phyloP scores from a whole-genome alignment of 2,797 vertebrate species.

The Hippopotamyrus pictus region DNA sequence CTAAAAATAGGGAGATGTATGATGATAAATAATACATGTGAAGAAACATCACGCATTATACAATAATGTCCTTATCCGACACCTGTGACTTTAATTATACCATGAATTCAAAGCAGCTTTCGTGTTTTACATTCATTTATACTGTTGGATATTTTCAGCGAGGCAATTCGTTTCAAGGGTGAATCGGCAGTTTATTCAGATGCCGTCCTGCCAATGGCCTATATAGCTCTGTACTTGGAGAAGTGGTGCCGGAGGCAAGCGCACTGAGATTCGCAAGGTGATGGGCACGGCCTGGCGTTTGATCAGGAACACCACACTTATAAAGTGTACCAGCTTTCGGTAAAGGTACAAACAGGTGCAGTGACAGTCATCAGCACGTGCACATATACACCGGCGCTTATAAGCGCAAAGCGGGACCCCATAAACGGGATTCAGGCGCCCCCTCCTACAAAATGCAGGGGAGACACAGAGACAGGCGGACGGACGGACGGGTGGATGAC shows the following conservation, averaged over 20 bases:
- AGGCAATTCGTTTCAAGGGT: background rate
- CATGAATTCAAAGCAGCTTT: background rate
- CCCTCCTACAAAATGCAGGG: background rate
- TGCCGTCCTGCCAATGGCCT: background rate
- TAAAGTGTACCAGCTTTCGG: background rate
- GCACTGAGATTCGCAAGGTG: background rate
- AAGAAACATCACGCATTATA: constrained; percentile 1
- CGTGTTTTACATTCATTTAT: background rate
- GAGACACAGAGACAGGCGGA: background rate
- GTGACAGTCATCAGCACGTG: background rate
- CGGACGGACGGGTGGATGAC: background rate
- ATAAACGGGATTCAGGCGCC: background rate
- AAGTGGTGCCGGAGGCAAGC: background rate
- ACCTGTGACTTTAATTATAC: background rate
- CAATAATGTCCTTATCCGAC: background rate
- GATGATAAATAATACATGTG: background rate
- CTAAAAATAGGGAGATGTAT: background rate
- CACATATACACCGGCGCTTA: background rate
- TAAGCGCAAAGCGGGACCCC: background rate
- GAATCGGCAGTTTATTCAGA: background rate
- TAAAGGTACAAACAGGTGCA: background rate
- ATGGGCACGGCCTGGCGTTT: background rate
- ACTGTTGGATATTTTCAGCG: background rate
- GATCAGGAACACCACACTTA: background rate
- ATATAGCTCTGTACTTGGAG: background rate